A percentile compares a stretch with the other conserved stretches of the same genome.
These are phyloP conservation scores for Seira ritae DNA, from an alignment of 2,888 invertebrate species.

Conservation along the genomic window DNA sequence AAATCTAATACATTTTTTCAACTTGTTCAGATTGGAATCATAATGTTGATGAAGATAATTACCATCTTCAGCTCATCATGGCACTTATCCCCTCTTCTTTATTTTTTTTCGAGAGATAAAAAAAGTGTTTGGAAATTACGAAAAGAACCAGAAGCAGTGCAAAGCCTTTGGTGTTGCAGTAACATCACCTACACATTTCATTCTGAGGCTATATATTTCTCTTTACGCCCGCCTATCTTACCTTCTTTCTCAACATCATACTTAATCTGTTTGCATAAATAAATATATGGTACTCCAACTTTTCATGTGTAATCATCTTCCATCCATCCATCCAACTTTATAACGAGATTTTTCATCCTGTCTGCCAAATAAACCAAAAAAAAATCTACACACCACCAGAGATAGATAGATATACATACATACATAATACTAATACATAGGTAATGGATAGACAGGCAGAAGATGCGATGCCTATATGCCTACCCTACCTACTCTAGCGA, in stretches of 20 bases:
- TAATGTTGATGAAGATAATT: constrained; percentile 63
- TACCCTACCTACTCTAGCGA: constrained; percentile 6
- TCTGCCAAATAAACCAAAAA: constrained; percentile 30
- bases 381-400: no score
- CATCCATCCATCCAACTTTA: constrained; percentile 50
- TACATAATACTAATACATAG: no score
- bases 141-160: constrained; percentile 50
- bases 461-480: no score
- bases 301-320: constrained; percentile 58
- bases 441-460: neutral
- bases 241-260: neutral
- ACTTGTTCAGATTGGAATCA: constrained; percentile 56
- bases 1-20: constrained; percentile 3
- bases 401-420: no score
- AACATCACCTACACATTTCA: constrained; percentile 36
- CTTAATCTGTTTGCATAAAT: constrained; percentile 36
- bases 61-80: constrained; percentile 61
- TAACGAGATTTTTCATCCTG: constrained; percentile 38
- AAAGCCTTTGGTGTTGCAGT: constrained; percentile 52
- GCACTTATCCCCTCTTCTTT: constrained; percentile 58
- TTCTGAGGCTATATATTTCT: constrained; percentile 28
- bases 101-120: constrained; percentile 38
- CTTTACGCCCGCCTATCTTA: constrained; percentile 1
- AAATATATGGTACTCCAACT: constrained; percentile 43
- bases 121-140: constrained; percentile 62